Base-by-base conservation (phyloP, 2,888 invertebrate species). In the Nemurella pictetii region DNA sequence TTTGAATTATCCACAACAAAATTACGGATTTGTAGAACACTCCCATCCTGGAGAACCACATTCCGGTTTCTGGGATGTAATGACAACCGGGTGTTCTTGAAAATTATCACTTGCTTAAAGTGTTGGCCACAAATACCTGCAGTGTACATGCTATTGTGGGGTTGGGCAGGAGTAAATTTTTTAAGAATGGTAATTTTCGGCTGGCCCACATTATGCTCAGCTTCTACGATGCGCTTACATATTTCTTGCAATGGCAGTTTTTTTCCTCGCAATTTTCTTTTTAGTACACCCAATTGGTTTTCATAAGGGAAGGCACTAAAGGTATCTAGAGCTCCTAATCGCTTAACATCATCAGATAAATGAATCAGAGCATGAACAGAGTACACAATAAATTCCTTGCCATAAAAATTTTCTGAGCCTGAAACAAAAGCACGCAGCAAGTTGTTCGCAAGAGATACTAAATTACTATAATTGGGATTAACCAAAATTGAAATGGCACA, bases 301-400 rank as follows among this genome's bases (percentile, higher is more conserved):
- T 88, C 88, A 87, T 87, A 88, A 26, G 85, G 84, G 85, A 88
- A 88, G 0, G 86, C 83, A 77, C 87, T 87, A 75, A 86, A 86
- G 20, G 77, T 84, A 85, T 88, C 87, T 27, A 87, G 85, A 30
- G 32, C 32, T 0, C 87, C 87, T 87, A 84, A 87, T 28, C 85
- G 85, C 30, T 27, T 26, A 26, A 85, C 87, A 86, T 88, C 88
- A 83, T 87, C 77, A 74, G 87, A 82, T 26, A 88, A 36, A 85
- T 88, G 88, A 36, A 87, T 85, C 9, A 88, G 82, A 32, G 87
- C 85, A 86, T 88, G 88, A 27, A 88, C 85, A 87, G 88, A 88
- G 80, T 87, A 87, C n/a, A 87, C 87, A 35, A 87, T 75, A 28
- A 85, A 83, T 36, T 87, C 84, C 75, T 85, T 74, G 5, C 88